phyloP scores from a whole-genome alignment of 2,888 invertebrate species.

The Pseudeuparius sepicola region DNA sequence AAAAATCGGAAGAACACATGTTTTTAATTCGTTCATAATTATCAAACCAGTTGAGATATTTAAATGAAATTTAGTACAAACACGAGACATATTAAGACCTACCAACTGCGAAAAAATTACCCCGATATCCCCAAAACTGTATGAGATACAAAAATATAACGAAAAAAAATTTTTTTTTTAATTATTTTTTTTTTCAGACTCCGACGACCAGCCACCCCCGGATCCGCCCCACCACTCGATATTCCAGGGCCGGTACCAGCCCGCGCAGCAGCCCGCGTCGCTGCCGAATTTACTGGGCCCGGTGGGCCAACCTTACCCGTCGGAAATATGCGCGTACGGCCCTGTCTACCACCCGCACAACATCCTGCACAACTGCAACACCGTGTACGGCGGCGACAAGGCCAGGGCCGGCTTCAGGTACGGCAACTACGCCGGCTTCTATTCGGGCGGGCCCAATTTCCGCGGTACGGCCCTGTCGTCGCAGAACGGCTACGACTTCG shows the following conservation, averaged over 20 bases:
- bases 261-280: constrained; percentile 27
- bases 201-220: no score
- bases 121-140: no score
- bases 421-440: constrained; percentile 34
- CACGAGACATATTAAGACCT: no score
- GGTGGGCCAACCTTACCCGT: constrained; percentile 52
- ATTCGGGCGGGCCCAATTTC: constrained; percentile 31
- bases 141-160: no score
- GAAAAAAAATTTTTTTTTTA: no score
- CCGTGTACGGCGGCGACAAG: constrained; percentile 35
- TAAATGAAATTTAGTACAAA: no score
- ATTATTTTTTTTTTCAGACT: no score
- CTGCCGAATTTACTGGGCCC: constrained; percentile 32
- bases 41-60: no score
- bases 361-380: constrained; percentile 37
- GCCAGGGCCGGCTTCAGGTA: constrained; percentile 32
- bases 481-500: constrained; percentile 34
- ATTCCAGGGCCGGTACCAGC: constrained; percentile 32
- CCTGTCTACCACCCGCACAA: constrained; percentile 53
- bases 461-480: constrained; percentile 23
- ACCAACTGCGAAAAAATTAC: no score
- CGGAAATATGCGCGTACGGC: constrained; percentile 56
- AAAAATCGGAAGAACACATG: no score
- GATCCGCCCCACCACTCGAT: no score
- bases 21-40: background rate